Evolutionary conservation across 2,113 vertebrate genomes (phyloP).

Genomic region (Pimephales promelas): DNA sequence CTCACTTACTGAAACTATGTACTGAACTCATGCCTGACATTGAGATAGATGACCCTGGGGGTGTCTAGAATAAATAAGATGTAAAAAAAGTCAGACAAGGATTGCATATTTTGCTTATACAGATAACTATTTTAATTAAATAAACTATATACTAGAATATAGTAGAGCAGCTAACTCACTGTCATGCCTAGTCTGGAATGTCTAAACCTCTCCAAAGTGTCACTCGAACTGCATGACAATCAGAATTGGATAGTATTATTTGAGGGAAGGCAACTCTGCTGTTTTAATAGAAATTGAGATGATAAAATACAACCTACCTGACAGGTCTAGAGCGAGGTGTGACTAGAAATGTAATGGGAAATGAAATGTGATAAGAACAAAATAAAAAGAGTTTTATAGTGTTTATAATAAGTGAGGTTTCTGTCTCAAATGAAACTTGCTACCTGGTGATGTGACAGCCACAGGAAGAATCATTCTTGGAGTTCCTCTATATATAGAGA

Average conservation of each 20-base stretch:
- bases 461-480: conserved; percentile 82
- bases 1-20: conserved; percentile 68
- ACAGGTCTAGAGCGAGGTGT: conserved; percentile 74
- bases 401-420: background rate
- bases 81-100: background rate
- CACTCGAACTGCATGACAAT: conserved; percentile 62
- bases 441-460: conserved; percentile 84
- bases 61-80: conserved; percentile 62
- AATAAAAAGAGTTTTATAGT: background rate
- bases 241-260: background rate
- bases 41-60: conserved; percentile 66
- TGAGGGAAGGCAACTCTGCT: background rate
- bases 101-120: background rate
- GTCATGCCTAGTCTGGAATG: conserved; percentile 55
- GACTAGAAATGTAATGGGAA: conserved; percentile 70
- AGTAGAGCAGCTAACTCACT: conserved; percentile 57
- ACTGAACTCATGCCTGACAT: conserved; percentile 67
- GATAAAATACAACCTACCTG: conserved; percentile 65
- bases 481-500: conserved; percentile 62
- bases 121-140: background rate
- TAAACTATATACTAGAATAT: background rate
- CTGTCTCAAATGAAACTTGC: conserved; percentile 20
- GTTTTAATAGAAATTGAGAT: background rate
- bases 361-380: background rate
- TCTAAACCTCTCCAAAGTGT: conserved; percentile 65